Conservation (phyloP, 2,888 invertebrate species). For the Caenorhabditis uteleia region DNA sequence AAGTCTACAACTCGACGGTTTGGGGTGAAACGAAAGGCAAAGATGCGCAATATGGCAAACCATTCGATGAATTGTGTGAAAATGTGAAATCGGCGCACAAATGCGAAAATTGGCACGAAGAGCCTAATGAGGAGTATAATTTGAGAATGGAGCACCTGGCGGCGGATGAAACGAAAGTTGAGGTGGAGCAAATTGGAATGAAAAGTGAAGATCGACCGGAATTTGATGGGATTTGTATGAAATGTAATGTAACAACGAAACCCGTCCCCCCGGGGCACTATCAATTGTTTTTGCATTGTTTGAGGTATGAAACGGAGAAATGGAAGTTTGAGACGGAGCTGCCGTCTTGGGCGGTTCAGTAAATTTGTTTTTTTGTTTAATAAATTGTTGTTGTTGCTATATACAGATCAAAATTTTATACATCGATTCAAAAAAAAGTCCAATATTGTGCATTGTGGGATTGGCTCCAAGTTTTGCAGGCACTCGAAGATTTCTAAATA, state of each 20-base stretch:
- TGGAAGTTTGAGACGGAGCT: slow-evolving; percentile 61
- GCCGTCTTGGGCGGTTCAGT: slow-evolving; percentile 62
- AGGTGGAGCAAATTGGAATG: slow-evolving; percentile 36
- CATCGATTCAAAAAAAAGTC: too few relatives aligned
- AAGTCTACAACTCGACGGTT: slow-evolving; percentile 89
- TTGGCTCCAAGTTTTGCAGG: too few relatives aligned
- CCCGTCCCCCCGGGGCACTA: slow-evolving; percentile 54
- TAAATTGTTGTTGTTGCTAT: slow-evolving; percentile 5
- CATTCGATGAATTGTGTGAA: slow-evolving; percentile 51
- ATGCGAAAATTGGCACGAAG: slow-evolving; percentile 55
- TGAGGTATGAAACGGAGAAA: slow-evolving; percentile 62
- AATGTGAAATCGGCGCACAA: slow-evolving; percentile 55
- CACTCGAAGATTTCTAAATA: too few relatives aligned
- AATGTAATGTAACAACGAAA: slow-evolving; percentile 63
- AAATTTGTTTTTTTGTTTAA: slow-evolving; percentile 2
- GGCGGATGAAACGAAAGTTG: slow-evolving; percentile 18
- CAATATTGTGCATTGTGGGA: too few relatives aligned
- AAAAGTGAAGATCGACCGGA: slow-evolving; percentile 48
- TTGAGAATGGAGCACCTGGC: slow-evolving; percentile 50
- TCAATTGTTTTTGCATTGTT: slow-evolving; percentile 65
- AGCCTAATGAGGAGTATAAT: slow-evolving; percentile 57
- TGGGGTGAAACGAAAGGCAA: slow-evolving; percentile 93
- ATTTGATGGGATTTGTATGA: slow-evolving; percentile 61
- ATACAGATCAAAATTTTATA: too few relatives aligned
- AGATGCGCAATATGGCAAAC: slow-evolving; percentile 79